Conservation (phyloP, 2,888 invertebrate genomes). For the Pseudococcus jackbeardsleyi region DNA sequence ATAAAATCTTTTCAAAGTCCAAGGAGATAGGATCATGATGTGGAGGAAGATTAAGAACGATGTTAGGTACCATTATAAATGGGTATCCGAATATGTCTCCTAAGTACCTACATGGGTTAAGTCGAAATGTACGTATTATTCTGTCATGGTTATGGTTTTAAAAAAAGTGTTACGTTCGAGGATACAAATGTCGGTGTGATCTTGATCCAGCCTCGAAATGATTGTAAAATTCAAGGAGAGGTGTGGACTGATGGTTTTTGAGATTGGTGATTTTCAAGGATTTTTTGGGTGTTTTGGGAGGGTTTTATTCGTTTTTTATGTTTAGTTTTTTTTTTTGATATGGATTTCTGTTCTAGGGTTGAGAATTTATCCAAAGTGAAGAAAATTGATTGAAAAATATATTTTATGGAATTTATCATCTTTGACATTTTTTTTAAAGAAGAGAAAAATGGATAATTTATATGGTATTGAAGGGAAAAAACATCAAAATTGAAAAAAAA, state of each 20-base stretch:
- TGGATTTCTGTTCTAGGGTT: too few species aligned
- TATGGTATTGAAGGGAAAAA: too few species aligned
- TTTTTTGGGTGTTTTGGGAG: not conserved
- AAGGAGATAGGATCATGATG: not conserved
- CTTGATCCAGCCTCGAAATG: constrained; percentile 17
- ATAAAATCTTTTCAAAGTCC: not conserved
- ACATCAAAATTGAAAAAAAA: too few species aligned
- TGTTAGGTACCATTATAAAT: not conserved
- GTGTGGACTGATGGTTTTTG: not conserved
- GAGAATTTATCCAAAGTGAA: too few species aligned
- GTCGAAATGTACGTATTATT: not conserved
- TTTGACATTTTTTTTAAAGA: too few species aligned
- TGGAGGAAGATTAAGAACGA: not conserved
- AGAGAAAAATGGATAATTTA: too few species aligned
- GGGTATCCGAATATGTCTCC: not conserved
- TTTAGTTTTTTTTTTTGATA: too few species aligned
- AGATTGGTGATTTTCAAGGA: not conserved
- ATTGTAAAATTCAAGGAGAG: constrained; percentile 9
- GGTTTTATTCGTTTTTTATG: too few species aligned
- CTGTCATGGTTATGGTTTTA: not conserved
- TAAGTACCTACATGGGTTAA: not conserved
- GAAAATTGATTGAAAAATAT: too few species aligned
- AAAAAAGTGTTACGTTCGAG: not conserved
- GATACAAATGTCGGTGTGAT: not conserved
- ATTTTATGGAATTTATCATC: too few species aligned